A percentile compares a stretch with the other conserved stretches of the same genome.
These are phyloP conservation scores for Xylocopa sonorina DNA, from an alignment of 1,140 invertebrate species.

Conservation along the genomic window DNA sequence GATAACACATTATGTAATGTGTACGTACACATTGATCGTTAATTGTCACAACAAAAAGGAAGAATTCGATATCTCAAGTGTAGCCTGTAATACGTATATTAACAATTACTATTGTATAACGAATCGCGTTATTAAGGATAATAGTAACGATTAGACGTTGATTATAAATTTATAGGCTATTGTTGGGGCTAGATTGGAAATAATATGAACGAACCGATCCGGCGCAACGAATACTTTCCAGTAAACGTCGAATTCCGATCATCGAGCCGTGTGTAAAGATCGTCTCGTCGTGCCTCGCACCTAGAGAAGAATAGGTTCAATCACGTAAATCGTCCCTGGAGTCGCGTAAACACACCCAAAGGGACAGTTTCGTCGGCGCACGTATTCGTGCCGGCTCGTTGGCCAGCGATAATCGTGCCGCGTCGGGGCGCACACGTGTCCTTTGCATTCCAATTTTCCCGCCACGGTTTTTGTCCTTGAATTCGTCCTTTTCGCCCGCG, in stretches of 20 bases:
- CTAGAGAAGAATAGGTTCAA: not conserved
- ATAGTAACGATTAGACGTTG: not conserved
- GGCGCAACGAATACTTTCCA: not conserved
- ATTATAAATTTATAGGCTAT: not conserved
- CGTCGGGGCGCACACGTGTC: slow-evolving; percentile 25
- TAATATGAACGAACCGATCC: not conserved
- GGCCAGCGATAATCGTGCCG: not conserved
- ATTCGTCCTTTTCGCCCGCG: not conserved
- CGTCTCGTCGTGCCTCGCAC: not conserved
- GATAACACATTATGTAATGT: slow-evolving; percentile 15
- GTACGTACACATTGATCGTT: not conserved
- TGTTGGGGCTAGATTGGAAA: not conserved
- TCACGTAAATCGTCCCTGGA: not conserved
- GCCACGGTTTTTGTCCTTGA: slow-evolving; percentile 14
- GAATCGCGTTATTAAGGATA: not conserved
- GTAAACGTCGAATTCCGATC: not conserved
- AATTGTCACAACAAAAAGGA: not conserved
- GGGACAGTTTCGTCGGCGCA: not conserved
- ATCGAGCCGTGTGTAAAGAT: no score
- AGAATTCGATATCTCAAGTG: not conserved
- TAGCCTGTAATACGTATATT: not conserved
- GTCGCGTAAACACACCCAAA: not conserved
- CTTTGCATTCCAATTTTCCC: slow-evolving; percentile 38
- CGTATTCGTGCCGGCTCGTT: no score
- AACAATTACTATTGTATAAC: not conserved